A percentile compares a stretch with the other conserved stretches of the same genome.
phyloP scores from a whole-genome alignment of 2,797 vertebrate species.

The Allobates femoralis region DNA sequence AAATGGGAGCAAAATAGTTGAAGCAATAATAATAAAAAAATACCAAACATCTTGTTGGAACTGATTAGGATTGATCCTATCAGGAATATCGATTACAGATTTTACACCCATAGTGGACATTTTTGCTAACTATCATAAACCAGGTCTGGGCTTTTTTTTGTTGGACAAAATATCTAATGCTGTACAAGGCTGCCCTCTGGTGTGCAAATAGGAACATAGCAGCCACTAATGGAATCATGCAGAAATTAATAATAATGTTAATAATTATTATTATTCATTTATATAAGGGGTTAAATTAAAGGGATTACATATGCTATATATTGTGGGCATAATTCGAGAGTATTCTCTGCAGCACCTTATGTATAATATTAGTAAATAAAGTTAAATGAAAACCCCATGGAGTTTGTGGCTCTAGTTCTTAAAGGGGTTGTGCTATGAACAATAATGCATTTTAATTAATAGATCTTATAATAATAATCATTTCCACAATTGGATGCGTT shows the following conservation, averaged over 20 bases:
- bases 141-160: background rate
- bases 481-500: no score
- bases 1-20: background rate
- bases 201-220: background rate
- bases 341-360: no score
- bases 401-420: no score
- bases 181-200: slow-evolving; percentile 42
- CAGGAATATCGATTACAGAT: background rate
- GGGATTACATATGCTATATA: background rate
- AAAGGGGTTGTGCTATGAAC: no score
- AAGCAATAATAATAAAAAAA: background rate
- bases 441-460: no score
- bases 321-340: no score
- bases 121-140: background rate
- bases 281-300: background rate
- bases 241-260: no score
- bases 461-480: no score
- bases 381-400: no score
- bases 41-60: slow-evolving; percentile 27
- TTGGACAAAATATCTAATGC: background rate
- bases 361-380: no score
- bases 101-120: background rate
- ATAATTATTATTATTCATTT: no score
- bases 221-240: background rate
- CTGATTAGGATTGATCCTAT: background rate